A percentile compares a stretch with the other conserved stretches of the same genome.
Evolutionary conservation across 2,113 vertebrate genomes (phyloP).

Genomic region (Synodontis membranacea): DNA sequence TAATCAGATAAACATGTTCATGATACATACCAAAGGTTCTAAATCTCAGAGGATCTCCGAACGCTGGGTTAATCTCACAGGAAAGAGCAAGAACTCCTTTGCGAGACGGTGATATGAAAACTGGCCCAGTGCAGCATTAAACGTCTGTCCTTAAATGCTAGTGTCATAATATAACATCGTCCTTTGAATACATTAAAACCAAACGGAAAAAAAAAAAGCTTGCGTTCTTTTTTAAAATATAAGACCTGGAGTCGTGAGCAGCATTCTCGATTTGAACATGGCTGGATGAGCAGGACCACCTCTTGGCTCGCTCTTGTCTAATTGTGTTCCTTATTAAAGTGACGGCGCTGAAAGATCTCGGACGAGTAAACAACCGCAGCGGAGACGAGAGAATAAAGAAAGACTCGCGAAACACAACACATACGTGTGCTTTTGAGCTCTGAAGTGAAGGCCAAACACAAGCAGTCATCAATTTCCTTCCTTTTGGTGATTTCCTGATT

Average conservation of each 20-base stretch:
- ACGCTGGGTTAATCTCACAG: conserved; percentile 60
- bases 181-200: not conserved
- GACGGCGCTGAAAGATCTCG: conserved; percentile 72
- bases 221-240: not conserved
- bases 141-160: not conserved
- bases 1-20: conserved; percentile 71
- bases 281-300: conserved; percentile 19
- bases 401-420: conserved; percentile 45
- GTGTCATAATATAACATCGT: conserved; percentile 3
- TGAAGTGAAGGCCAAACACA: not conserved
- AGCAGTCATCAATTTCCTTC: not conserved
- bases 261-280: conserved; percentile 9
- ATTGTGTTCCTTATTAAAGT: conserved; percentile 54
- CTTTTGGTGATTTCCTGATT: not conserved
- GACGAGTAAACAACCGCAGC: conserved; percentile 64
- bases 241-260: conserved; percentile 30
- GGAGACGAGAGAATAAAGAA: conserved; percentile 27
- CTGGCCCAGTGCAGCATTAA: conserved; percentile 26
- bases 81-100: not conserved
- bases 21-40: conserved; percentile 59
- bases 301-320: conserved; percentile 41
- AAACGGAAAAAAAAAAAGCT: not conserved
- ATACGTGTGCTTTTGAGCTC: conserved; percentile 7
- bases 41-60: conserved; percentile 50
- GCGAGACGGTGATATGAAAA: conserved; percentile 31